Base-by-base conservation (phyloP, 2,113 vertebrate genomes). In the Pygoscelis antarcticus region DNA sequence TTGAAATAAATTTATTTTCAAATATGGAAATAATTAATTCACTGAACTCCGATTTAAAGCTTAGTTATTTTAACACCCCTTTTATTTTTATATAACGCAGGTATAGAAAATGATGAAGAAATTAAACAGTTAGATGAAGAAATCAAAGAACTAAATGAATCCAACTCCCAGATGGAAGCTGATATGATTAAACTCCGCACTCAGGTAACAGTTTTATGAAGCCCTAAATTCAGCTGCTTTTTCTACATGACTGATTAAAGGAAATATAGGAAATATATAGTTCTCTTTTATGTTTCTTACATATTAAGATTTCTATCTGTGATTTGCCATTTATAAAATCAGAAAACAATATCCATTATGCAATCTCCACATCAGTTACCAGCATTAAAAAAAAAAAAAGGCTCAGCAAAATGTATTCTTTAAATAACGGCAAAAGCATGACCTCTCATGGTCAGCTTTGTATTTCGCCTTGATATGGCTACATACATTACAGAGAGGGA, bases 131-230 rank as follows among this genome's bases (percentile, higher is more conserved):
- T 99, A 98, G 99, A 99, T 94, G 99, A 99, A 96, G 99, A 99
- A 98, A 99, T 99, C 98, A 99, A 99, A 98, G 99, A 99, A 98
- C 98, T 99, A 97, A 99, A 98, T 97, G 99, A 99, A 98, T 99
- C 99, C 76, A 99, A 99, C 98, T 99, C 99, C 81, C 99, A 99
- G 96, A 99, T 99, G 99, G 99, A 99, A 97, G 99, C 99, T 32
- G 99, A 99, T 95, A 99, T 99, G 99, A 99, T 99, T 97, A 99
- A 99, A 98, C 99, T 99, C 94, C 98, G 99, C 98, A 99, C 99
- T 96, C 99, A 99, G 99, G 99, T 99, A 98, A 98, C 98, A 97
- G 97, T 98, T 97, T 97, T 97, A 96, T 92, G 94, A 96, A 97
- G 94, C 84, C 96, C 96, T 96, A 92, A 96, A 95, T 96, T 91